Base-by-base conservation (phyloP, 2,888 invertebrate species). In the Apantesis nais region DNA sequence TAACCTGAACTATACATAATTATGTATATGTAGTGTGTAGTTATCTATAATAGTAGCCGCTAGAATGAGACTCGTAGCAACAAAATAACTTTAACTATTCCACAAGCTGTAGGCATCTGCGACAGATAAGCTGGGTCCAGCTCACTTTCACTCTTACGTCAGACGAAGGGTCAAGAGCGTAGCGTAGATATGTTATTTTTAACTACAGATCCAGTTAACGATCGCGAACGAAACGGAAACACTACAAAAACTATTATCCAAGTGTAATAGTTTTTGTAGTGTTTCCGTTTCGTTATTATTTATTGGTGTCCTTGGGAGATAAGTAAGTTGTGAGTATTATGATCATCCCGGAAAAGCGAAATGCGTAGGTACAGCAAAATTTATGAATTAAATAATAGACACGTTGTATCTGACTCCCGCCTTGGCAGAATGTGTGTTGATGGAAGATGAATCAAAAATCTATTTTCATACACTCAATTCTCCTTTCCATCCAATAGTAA, bases 11-110 rank as follows among this genome's bases (percentile, higher is more conserved):
- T 19, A 44, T 5, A 44, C 19, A 44, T 44, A 44, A 44, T 19
- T 44, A 44, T 19, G 19, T 71, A 73, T 66, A 75, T 71, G 67
- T 70, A 75, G 68, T 44, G 64, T 68, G 66, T 34, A 69, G 61
- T 63, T 63, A 52, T n/a, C 22, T 8, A 39, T 39, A 39, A 12
- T 48, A 48, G n/a, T 22, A 52, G n/a, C 1, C n/a, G 52, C 1
- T 22, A 52, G 5, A n/a, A 22, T n/a, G 52, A 22, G n/a, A n/a
- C 0, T 25, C n/a, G 3, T 12, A n/a, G 25, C 25, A 55, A n/a
- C 52, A 25, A 55, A 11, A 25, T 22, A n/a, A 1, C n/a, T 25
- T 9, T 25, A 25, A 55, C 8, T 52, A 22, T 12, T 25, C 52
- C 25, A 12, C 52, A 25, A 11, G 12, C 52, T 3, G 52, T 55